Evolutionary conservation across 2,113 vertebrate species (phyloP).

Genomic region (Danio rerio): DNA sequence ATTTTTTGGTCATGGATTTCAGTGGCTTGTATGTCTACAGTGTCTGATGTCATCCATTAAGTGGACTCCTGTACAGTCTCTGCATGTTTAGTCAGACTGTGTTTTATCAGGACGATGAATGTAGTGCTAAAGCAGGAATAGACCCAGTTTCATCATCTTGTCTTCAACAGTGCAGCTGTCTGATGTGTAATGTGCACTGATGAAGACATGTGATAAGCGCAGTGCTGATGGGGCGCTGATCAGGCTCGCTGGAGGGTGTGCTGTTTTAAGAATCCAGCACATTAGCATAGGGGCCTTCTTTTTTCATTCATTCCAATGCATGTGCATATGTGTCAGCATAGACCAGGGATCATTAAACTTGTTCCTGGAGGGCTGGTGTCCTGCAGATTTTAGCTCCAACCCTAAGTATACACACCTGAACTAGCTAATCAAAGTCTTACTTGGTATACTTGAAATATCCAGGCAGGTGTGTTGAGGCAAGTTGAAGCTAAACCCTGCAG

Average conservation of each 20-base stretch:
- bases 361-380: too few species aligned
- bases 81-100: constrained; percentile 1
- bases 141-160: constrained; percentile 40
- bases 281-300: too few species aligned
- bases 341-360: too few species aligned
- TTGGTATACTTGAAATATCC: too few species aligned
- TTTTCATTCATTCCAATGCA: too few species aligned
- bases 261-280: background rate
- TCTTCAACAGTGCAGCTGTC: constrained; percentile 67
- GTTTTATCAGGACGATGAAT: constrained; percentile 42
- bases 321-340: too few species aligned
- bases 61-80: background rate
- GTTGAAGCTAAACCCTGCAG: too few species aligned
- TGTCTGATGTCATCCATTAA: background rate
- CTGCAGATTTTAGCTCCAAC: too few species aligned
- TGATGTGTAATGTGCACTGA: constrained; percentile 31
- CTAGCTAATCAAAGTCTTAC: too few species aligned
- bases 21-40: background rate
- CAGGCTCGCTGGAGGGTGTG: background rate
- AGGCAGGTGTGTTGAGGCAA: too few species aligned
- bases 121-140: constrained; percentile 54
- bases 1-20: background rate
- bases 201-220: background rate
- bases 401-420: too few species aligned
- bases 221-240: background rate